Evolutionary conservation across 2,888 invertebrate species (phyloP), one percentile per base, ranked within the genome.

Genomic region (Caenorhabditis imperialis): DNA sequence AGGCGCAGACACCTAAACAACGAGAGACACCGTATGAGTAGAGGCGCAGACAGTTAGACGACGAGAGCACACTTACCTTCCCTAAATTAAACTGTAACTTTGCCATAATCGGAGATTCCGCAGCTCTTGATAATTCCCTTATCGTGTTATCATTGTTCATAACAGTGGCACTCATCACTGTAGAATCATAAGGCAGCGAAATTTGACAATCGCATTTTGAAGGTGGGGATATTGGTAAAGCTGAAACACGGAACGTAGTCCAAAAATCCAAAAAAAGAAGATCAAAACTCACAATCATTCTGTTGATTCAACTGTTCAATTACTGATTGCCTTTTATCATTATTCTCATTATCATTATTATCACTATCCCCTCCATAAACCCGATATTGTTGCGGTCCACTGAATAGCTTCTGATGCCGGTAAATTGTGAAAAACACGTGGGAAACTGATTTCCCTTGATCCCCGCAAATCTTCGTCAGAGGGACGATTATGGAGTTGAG

Each of bases 401-500:
- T 23, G 44, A 81, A 81, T 8, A 81, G 72, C 48, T 79, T 79
- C 8, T 72, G 69, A 20, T 67, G 47, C 0, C 78, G 75, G 27
- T 69, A 75, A 8, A 81, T 78, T 0, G 81, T 69, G 62, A 78
- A 78, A 50, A 67, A 69, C 10, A 75, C 72, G 38, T 81, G 79
- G 4, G 76, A 61, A 0, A 74, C 71, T n/a, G n/a, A n/a, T n/a
- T n/a, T n/a, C 63, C 50, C 38, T 48, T 55, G 37, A 37, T 53
- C 22, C 14, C 25, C 47, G 25, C 71, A 75, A 4, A 75, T 16
- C 1, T 38, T 10, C 8, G 23, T 42, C 27, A 67, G 14, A 1
- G 75, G 71, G 0, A 75, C 57, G 6, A 67, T 44, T 7, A 71
- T 61, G 0, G 62, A 58, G 25, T 67, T 71, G 7, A 30, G 35